Evolutionary conservation across 2,888 invertebrate species (phyloP), one percentile per base, ranked within the genome.

Genomic region (Rotaria socialis): DNA sequence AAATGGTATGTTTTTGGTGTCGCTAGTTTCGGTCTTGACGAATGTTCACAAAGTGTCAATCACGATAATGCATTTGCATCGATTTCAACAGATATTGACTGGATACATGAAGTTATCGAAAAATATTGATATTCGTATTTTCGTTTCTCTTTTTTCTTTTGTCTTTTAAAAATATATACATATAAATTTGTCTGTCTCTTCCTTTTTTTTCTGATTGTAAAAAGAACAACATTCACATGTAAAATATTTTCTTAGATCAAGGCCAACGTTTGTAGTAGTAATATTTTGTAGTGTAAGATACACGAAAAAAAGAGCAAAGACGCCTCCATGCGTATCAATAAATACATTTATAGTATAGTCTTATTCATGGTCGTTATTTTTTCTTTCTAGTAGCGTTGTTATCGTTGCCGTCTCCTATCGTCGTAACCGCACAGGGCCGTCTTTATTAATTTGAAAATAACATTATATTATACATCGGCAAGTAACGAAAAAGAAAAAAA

Each of bases 1-100:
- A 52, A 55, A 84, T 84, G 84, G 84, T 10, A 84, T 41, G 24
- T 84, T 55, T 84, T 84, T 41, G 84, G 84, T 35, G 84, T 84
- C 19, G 84, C 84, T 27, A 52, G 52, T 19, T 84, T 22, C 55
- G 84, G 84, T 19, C 55, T 41, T 41, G 84, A 56, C 7, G 56
- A 56, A 84, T 84, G 84, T 56, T 35, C 41, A 35, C 24, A 27
- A 56, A 11, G 2, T 47, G 56, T 56, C 6, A 84, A 84, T 56
- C 35, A 84, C 35, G 55, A 84, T 52, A 84, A 84, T 56, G 56
- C 41, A 84, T 84, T 84, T 35, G 50, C 84, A 56, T 55, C 52
- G 6, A n/a, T 84, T 10, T 7, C 84, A 35, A 55, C 56, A 8
- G 84, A 84, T 55, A 56, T 84, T 55, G 84, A 84, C 35, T 84